phyloP scores from a whole-genome alignment of 2,113 vertebrate genomes.

The Pseudopodoces humilis region DNA sequence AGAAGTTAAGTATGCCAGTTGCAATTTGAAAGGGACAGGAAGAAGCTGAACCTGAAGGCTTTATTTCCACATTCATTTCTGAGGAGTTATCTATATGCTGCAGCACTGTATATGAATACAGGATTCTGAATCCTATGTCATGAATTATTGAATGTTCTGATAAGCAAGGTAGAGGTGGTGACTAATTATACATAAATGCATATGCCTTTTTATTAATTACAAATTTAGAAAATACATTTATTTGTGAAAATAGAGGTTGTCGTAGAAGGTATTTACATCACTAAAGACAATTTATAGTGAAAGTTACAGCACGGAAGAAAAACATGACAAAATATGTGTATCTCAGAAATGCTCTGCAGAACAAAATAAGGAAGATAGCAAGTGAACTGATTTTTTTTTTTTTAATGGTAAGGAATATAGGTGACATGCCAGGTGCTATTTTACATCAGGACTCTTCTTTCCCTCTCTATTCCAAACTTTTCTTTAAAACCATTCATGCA shows the following conservation, averaged over 20 bases:
- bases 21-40: neutral
- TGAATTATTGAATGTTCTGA: neutral
- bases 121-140: neutral
- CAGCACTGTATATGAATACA: neutral
- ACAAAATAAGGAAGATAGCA: neutral
- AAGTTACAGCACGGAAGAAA: neutral
- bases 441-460: neutral
- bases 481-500: neutral
- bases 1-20: neutral
- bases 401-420: neutral
- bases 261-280: neutral
- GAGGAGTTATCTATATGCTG: neutral
- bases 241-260: neutral
- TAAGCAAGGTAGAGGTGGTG: neutral
- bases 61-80: neutral
- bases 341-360: neutral
- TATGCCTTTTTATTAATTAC: neutral
- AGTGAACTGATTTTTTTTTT: neutral
- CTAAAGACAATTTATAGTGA: neutral
- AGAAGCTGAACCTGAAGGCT: neutral
- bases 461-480: neutral
- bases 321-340: neutral
- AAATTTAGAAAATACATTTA: neutral
- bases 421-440: neutral
- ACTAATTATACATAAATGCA: neutral